These are phyloP conservation scores for Lordiphosa clarofinis DNA, from an alignment of 1,140 invertebrate genomes.

Conservation along the genomic window DNA sequence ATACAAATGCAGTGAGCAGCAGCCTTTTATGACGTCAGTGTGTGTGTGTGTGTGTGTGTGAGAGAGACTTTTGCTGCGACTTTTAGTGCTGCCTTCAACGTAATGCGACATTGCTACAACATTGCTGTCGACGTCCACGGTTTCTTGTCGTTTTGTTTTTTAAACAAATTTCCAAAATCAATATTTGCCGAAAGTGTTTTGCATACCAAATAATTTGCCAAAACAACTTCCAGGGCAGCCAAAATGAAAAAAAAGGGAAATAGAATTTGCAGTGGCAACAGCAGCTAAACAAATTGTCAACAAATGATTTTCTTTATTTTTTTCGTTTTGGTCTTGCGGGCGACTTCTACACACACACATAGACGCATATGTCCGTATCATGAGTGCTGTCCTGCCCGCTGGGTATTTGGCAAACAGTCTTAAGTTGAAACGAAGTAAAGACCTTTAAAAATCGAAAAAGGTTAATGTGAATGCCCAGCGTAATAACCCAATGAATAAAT, in stretches of 20 bases:
- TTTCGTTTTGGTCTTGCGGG: conserved; percentile 41
- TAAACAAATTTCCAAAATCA: conserved; percentile 76
- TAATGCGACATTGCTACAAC: conserved; percentile 61
- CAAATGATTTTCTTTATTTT: conserved; percentile 70
- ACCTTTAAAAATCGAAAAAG: conserved; percentile 33
- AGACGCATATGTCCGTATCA: too few relatives aligned
- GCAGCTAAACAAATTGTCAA: conserved; percentile 76
- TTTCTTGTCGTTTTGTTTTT: conserved; percentile 42
- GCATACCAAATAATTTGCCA: conserved; percentile 76
- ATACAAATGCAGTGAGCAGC: conserved; percentile 61
- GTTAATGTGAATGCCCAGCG: neutral
- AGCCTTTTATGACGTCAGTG: conserved; percentile 67
- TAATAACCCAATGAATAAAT: neutral
- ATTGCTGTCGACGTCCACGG: conserved; percentile 29
- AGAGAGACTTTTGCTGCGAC: conserved; percentile 49
- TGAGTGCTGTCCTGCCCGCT: conserved; percentile 39
- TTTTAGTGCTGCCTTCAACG: conserved; percentile 37
- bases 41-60: conserved; percentile 28
- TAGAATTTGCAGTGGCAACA: conserved; percentile 71
- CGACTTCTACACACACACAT: conserved; percentile 9
- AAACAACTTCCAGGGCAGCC: conserved; percentile 64
- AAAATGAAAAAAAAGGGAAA: neutral
- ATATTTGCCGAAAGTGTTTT: conserved; percentile 78
- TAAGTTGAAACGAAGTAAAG: conserved; percentile 63
- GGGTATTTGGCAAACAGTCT: conserved; percentile 51